Percentiles rank a stretch among this genome's conserved stretches.
Evolutionary conservation across 2,797 vertebrate species (phyloP).

Genomic region (Phyllotis vaccarum): DNA sequence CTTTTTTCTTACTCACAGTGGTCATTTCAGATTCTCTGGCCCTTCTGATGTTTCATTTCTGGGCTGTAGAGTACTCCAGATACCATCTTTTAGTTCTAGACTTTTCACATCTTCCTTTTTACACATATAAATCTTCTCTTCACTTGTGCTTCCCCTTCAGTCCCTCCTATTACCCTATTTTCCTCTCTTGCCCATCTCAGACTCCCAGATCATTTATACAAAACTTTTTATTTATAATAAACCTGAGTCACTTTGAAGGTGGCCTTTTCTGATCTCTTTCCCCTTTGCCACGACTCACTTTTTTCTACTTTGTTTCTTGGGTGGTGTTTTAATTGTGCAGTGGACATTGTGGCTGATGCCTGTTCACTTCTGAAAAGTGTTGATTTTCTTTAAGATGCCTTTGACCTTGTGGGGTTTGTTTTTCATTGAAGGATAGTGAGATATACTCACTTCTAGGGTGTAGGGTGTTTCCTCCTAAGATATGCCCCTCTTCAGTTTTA

Average conservation of each 20-base stretch:
- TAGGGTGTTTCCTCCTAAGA: background rate
- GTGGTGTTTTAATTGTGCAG: conserved; percentile 44
- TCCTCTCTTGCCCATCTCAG: conserved; percentile 9
- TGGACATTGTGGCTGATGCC: background rate
- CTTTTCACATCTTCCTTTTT: background rate
- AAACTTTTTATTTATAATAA: background rate
- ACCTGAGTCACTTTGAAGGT: conserved; percentile 17
- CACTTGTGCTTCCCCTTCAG: background rate
- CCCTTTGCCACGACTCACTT: background rate
- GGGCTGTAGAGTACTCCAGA: background rate
- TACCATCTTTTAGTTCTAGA: conserved; percentile 1
- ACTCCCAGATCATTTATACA: conserved; percentile 8
- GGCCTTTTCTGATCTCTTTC: background rate
- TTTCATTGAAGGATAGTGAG: background rate
- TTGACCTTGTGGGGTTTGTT: conserved; percentile 23
- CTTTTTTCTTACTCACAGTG: background rate
- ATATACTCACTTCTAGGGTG: conserved; percentile 25
- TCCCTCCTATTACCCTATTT: background rate
- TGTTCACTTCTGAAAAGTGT: background rate
- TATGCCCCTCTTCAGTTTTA: conserved; percentile 50
- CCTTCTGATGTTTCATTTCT: background rate
- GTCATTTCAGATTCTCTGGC: background rate
- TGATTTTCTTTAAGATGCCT: background rate
- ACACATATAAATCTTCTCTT: background rate
- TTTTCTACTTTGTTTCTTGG: conserved; percentile 38